Evolutionary conservation across 2,888 invertebrate genomes (phyloP), one percentile per base, ranked within the genome.

Genomic region (Mythimna ferrago): DNA sequence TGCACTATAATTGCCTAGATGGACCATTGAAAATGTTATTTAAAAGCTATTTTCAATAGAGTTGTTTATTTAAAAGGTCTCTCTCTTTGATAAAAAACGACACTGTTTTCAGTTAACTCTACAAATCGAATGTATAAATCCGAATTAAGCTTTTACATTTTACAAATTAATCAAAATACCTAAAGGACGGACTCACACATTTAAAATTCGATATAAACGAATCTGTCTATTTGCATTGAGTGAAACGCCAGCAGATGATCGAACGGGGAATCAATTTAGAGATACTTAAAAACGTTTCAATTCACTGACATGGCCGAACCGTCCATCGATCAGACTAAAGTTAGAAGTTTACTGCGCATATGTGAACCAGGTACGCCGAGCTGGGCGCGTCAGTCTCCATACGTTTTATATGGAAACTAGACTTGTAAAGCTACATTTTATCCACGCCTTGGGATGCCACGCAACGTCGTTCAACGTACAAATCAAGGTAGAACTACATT

Each of bases 201-300:
- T 56, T 51, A 16, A 76, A 61, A 21, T 69, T 21, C 11, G 19
- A 56, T 32, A 61, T 16, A 76, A 56, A 35, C 19, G 7, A 68
- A 54, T 21, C n/a, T 2, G 4, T 21, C 9, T 11, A 74, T 69
- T 69, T 51, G 9, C 16, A 69, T 76, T 77, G 19, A 70, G 58
- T 77, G 58, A 70, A 77, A 57, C 4, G 9, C 38, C 35, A 60
- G 41, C 57, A 63, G 26, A 78, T n/a, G 51, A 61, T 67, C n/a
- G 19, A 38, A 73, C 38, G 19, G 54, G 21, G 16, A 67, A 67
- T 79, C 32, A 73, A 62, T 63, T 53, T 66, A 54, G 32, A 54
- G 57, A 21, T 66, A 48, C 48, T 48, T 48, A 74, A 32, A n/a
- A 58, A 66, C 21, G 54, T 73, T 77, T 41, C 54, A 62, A 66